phyloP scores from a whole-genome alignment of 2,113 vertebrate genomes.

The Sinocyclocheilus anshuiensis region DNA sequence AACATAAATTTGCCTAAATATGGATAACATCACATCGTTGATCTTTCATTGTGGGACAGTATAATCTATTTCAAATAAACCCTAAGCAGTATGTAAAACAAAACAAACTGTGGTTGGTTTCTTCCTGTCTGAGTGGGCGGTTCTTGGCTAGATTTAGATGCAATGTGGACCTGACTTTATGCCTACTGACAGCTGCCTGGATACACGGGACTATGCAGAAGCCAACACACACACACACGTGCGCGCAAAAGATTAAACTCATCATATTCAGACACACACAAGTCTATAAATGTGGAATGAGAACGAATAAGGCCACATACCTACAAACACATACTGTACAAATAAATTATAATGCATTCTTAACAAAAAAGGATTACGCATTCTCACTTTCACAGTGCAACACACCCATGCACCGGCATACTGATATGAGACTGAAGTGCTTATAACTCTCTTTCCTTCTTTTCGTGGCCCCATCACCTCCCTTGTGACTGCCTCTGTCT shows the following conservation, averaged over 20 bases:
- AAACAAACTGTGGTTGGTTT: not conserved
- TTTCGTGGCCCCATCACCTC: conserved; percentile 29
- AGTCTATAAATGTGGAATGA: not conserved
- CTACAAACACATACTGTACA: not conserved
- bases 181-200: not conserved
- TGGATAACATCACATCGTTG: too few species aligned
- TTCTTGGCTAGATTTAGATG: not conserved
- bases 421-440: not conserved
- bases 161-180: not conserved
- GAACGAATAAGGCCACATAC: not conserved
- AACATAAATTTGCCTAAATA: too few species aligned
- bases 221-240: conserved; percentile 8
- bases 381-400: conserved; percentile 31
- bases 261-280: conserved; percentile 14
- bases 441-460: not conserved
- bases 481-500: conserved; percentile 13
- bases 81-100: not conserved
- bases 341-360: not conserved
- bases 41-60: not conserved
- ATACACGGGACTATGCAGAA: not conserved
- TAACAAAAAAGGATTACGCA: conserved; percentile 4
- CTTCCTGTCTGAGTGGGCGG: not conserved
- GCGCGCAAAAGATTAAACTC: not conserved
- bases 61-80: not conserved
- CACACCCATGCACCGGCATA: conserved; percentile 20